Evolutionary conservation across 2,797 vertebrate genomes (phyloP).

Genomic region (Pipistrellus kuhlii): DNA sequence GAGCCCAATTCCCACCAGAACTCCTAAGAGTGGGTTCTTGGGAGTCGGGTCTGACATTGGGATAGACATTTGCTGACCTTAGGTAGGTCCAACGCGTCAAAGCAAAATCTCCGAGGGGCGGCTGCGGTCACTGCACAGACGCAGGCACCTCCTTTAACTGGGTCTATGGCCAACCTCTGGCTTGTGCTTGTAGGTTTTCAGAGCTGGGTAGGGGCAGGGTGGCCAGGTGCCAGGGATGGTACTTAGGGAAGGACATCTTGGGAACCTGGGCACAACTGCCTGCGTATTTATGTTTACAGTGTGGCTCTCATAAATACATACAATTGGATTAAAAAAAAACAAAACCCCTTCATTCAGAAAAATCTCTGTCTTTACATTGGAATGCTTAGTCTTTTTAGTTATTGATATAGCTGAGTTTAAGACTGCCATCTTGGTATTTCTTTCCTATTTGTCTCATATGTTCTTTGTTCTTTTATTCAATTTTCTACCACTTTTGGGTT

Average conservation of each 20-base stretch:
- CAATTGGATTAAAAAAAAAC: neutral
- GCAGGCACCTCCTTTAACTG: too few relatives aligned
- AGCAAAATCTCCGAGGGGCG: conserved; percentile 90
- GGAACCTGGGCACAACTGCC: neutral
- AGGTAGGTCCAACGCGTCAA: conserved; percentile 92
- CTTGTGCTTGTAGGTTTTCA: too few relatives aligned
- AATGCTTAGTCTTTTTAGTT: neutral
- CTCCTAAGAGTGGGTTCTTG: conserved; percentile 91
- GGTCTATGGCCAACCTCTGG: too few relatives aligned
- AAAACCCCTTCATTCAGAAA: neutral
- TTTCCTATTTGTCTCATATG: neutral
- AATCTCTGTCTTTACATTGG: neutral
- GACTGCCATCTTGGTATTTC: neutral
- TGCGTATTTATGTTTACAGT: neutral
- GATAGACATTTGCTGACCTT: conserved; percentile 88
- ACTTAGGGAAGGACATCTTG: neutral
- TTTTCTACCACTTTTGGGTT: neutral
- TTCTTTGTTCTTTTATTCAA: conserved; percentile 27
- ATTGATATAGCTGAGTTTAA: neutral
- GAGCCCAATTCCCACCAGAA: conserved; percentile 86
- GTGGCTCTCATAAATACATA: neutral
- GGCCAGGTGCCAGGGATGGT: neutral
- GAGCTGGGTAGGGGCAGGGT: neutral
- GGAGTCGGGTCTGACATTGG: conserved; percentile 88
- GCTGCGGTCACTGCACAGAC: too few relatives aligned